phyloP scores from a whole-genome alignment of 2,113 vertebrate species.

The Scolopax mira region DNA sequence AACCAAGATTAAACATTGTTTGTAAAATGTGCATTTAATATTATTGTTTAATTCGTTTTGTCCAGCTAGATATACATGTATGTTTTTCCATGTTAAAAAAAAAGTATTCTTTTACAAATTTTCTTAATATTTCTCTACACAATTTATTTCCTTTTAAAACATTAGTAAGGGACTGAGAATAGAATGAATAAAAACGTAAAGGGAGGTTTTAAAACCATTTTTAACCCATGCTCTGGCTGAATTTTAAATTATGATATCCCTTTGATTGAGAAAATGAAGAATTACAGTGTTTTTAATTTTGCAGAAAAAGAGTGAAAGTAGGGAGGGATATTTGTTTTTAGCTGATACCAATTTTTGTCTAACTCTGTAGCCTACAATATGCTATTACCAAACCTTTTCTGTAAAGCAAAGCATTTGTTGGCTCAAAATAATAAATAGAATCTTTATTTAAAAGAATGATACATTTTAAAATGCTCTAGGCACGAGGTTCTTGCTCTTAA shows the following conservation, averaged over 20 bases:
- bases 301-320: not conserved
- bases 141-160: not conserved
- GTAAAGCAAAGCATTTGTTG: not conserved
- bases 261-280: not conserved
- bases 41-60: not conserved
- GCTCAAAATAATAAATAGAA: not conserved
- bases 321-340: not conserved
- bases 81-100: not conserved
- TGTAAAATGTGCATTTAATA: not conserved
- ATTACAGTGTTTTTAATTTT: not conserved
- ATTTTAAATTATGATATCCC: not conserved
- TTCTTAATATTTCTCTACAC: not conserved
- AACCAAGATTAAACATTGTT: not conserved
- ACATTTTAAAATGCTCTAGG: not conserved
- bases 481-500: not conserved
- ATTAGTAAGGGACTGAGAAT: not conserved
- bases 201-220: not conserved
- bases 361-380: not conserved
- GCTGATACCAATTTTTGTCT: accelerated
- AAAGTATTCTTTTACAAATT: not conserved
- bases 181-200: not conserved
- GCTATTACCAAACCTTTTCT: not conserved
- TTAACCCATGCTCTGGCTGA: not conserved
- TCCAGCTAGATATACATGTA: not conserved
- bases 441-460: not conserved